A percentile compares a stretch with the other conserved stretches of the same genome.
These are phyloP conservation scores for Heteromyza rotundicornis DNA, from an alignment of 2,888 invertebrate species.

Conservation along the genomic window DNA sequence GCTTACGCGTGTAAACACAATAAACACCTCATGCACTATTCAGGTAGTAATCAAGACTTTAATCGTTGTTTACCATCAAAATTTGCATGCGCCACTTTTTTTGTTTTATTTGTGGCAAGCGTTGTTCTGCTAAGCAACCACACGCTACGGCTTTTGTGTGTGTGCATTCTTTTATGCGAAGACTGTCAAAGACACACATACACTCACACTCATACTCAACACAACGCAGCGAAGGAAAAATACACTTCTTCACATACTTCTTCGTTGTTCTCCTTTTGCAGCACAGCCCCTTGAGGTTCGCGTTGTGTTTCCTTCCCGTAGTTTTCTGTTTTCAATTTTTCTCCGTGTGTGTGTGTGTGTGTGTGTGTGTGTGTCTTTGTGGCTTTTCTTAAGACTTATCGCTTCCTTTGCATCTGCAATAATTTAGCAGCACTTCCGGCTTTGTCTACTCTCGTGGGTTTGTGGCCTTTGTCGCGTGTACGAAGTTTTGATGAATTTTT, in stretches of 20 bases:
- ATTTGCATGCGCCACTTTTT: slow-evolving; percentile 38
- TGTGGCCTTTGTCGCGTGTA: too few species aligned
- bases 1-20: slow-evolving; percentile 36
- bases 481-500: too few species aligned
- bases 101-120: background rate
- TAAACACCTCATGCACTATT: slow-evolving; percentile 59
- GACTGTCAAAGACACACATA: too few species aligned
- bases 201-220: too few species aligned
- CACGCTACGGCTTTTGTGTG: background rate
- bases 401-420: slow-evolving; percentile 38
- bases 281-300: too few species aligned
- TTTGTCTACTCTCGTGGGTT: too few species aligned
- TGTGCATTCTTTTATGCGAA: too few species aligned
- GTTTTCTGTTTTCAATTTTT: background rate
- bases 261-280: background rate
- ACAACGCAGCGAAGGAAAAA: too few species aligned
- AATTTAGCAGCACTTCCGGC: slow-evolving; percentile 13
- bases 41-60: slow-evolving; percentile 61
- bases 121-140: background rate
- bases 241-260: background rate
- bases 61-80: slow-evolving; percentile 63
- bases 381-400: slow-evolving; percentile 17
- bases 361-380: slow-evolving; percentile 25
- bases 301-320: too few species aligned
- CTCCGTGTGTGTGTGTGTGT: slow-evolving; percentile 13